A percentile compares a stretch with the other conserved stretches of the same genome.
These are phyloP conservation scores for Anoplolepis gracilipes DNA, from an alignment of 1,140 invertebrate genomes.

Conservation along the genomic window DNA sequence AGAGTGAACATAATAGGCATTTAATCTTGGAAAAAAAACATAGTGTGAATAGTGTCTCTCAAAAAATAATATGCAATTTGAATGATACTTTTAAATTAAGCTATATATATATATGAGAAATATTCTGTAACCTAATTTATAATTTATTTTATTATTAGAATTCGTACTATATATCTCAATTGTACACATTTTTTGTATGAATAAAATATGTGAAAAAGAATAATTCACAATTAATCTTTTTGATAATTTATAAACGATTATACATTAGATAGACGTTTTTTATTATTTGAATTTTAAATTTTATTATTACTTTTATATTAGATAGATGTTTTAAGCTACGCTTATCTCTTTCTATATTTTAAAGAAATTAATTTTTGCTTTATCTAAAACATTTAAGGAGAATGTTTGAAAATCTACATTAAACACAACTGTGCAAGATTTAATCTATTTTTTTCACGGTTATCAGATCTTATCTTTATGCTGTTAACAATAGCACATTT, in stretches of 20 bases:
- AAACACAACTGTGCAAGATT: constrained; percentile 2
- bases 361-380: neutral
- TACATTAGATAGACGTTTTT: neutral
- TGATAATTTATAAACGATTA: neutral
- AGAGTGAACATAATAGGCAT: neutral
- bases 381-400: neutral
- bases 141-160: neutral
- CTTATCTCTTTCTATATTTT: neutral
- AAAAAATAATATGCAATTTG: neutral
- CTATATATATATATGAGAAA: neutral
- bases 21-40: constrained; percentile 2
- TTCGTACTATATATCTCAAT: no score
- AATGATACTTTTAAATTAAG: neutral
- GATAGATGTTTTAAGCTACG: neutral
- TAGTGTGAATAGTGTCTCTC: neutral
- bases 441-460: neutral
- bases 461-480: neutral
- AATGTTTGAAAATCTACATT: constrained; percentile 16
- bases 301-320: neutral
- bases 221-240: neutral
- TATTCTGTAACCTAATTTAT: neutral
- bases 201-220: neutral
- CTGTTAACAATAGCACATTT: constrained; percentile 4
- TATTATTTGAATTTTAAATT: no score
- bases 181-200: neutral